Evolutionary conservation across 37 sponge, comb jelly and placozoan species (phyloP).

Genomic region (Amphimedon queenslandica): DNA sequence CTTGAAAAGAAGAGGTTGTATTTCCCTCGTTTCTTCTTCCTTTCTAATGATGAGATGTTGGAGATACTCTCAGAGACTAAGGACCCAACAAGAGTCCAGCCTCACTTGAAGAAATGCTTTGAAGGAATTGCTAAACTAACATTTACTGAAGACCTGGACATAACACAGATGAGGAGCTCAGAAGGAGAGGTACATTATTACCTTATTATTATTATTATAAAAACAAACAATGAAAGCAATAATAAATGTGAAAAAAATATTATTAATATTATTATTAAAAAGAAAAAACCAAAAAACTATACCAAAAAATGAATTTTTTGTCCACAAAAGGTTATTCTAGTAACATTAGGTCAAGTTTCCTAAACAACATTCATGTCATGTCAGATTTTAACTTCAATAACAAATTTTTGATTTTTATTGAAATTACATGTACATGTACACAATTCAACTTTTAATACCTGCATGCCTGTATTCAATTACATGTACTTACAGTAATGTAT

Average conservation of each 20-base stretch:
- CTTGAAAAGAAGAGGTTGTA: conserved; percentile 98
- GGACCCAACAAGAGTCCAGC: conserved; percentile 99
- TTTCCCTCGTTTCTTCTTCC: conserved; percentile 99
- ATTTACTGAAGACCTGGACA: conserved; percentile 96
- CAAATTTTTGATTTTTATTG: no score
- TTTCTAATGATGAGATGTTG: conserved; percentile 98
- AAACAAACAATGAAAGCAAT: neutral
- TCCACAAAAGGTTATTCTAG: no score
- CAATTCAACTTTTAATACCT: no score
- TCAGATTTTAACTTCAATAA: no score
- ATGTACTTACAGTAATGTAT: neutral
- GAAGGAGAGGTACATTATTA: conserved; percentile 76
- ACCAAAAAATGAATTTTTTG: neutral
- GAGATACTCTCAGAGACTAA: conserved; percentile 99
- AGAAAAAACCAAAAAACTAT: neutral
- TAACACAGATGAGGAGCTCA: conserved; percentile 96
- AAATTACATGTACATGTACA: no score
- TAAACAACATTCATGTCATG: no score
- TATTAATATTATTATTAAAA: neutral
- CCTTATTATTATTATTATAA: neutral
- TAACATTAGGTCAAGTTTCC: no score
- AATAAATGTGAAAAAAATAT: neutral
- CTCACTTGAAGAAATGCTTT: conserved; percentile 99
- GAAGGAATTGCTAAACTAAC: conserved; percentile 95
- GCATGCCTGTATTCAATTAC: no score